These are phyloP conservation scores for Riparia riparia DNA, from an alignment of 2,113 vertebrate genomes.

Conservation along the genomic window DNA sequence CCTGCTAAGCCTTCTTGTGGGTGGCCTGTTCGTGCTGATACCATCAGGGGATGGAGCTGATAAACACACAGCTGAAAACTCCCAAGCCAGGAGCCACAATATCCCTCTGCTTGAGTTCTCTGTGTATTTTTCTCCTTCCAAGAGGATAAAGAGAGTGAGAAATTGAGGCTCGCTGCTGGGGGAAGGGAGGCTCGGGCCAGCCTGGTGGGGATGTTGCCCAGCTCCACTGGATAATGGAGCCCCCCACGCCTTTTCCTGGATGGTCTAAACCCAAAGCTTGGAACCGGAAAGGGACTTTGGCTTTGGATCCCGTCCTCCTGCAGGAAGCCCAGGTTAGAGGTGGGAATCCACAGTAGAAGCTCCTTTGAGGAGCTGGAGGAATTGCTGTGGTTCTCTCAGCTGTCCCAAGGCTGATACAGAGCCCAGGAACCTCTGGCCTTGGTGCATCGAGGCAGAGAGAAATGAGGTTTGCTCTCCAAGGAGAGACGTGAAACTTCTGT, in stretches of 20 bases:
- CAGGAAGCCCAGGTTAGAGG: neutral
- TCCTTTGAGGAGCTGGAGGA: neutral
- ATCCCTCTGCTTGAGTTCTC: neutral
- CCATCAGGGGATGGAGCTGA: conserved; percentile 61
- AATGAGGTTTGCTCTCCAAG: neutral
- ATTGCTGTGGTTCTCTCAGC: neutral
- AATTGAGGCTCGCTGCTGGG: conserved; percentile 7
- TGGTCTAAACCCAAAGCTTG: neutral
- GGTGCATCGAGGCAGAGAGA: neutral
- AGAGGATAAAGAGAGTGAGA: conserved; percentile 34
- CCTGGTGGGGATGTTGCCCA: neutral
- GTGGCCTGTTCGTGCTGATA: conserved; percentile 73
- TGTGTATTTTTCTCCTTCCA: conserved; percentile 55
- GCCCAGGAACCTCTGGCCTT: neutral
- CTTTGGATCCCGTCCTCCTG: accelerated
- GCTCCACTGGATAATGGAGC: neutral
- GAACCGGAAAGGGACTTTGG: neutral
- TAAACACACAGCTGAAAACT: conserved; percentile 69
- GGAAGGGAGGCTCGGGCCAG: neutral
- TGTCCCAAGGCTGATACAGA: neutral
- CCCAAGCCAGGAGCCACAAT: conserved; percentile 44
- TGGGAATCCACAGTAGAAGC: neutral
- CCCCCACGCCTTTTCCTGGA: neutral
- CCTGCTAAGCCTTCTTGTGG: conserved; percentile 69
- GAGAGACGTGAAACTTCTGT: neutral